phyloP scores from a whole-genome alignment of 1,140 invertebrate species.

The Ceratina australensis region DNA sequence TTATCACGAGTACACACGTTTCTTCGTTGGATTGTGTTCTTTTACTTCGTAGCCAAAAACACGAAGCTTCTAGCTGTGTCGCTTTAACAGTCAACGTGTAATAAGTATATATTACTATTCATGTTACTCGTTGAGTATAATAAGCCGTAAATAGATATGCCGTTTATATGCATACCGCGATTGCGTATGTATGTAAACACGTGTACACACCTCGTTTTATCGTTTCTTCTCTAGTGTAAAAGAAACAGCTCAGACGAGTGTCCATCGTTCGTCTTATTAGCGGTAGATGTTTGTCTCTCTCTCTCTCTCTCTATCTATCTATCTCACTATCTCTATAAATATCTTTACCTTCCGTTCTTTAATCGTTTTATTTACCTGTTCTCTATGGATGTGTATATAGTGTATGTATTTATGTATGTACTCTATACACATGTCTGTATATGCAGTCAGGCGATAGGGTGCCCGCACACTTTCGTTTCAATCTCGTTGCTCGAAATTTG shows the following conservation, averaged over 20 bases:
- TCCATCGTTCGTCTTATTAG: constrained; percentile 70
- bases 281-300: constrained; percentile 73
- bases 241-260: constrained; percentile 54
- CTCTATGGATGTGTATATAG: background rate
- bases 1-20: constrained; percentile 49
- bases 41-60: constrained; percentile 67
- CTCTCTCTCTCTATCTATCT: constrained; percentile 32
- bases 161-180: constrained; percentile 38
- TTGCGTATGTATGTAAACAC: constrained; percentile 42
- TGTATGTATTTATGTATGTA: constrained; percentile 22
- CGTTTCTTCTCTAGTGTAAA: constrained; percentile 59
- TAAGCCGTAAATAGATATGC: constrained; percentile 8
- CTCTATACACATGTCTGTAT: constrained; percentile 34
- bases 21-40: constrained; percentile 51
- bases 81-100: constrained; percentile 73
- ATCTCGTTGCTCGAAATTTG: too few species aligned
- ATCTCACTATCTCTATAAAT: constrained; percentile 30
- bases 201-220: background rate
- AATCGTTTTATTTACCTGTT: constrained; percentile 10
- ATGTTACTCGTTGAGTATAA: constrained; percentile 19
- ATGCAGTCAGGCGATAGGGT: too few species aligned
- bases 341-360: background rate
- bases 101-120: constrained; percentile 28
- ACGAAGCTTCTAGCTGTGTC: constrained; percentile 75
- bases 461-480: too few species aligned